These are phyloP conservation scores for Wiebesia pumilae DNA, from an alignment of 1,140 invertebrate species.

Conservation along the genomic window DNA sequence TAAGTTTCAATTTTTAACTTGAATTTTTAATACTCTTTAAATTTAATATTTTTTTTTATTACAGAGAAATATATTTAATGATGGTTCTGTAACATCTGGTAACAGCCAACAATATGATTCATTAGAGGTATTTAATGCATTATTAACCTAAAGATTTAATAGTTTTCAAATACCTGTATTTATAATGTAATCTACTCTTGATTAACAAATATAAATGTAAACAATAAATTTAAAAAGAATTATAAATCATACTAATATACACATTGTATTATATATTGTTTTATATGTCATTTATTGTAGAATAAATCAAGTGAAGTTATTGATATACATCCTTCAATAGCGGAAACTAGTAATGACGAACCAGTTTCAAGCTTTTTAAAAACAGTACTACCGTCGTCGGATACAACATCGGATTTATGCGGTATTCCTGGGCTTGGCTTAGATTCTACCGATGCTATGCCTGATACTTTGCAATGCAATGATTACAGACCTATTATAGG, in stretches of 20 bases:
- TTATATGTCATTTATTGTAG: no score
- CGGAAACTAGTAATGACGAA: slow-evolving; percentile 65
- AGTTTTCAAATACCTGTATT: not conserved
- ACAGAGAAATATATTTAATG: slow-evolving; percentile 72
- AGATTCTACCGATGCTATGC: slow-evolving; percentile 61
- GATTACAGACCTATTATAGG: slow-evolving; percentile 64
- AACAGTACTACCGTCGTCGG: slow-evolving; percentile 66
- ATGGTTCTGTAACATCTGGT: slow-evolving; percentile 63
- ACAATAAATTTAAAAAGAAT: slow-evolving; percentile 2
- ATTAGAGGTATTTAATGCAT: slow-evolving; percentile 64
- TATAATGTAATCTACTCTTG: not conserved
- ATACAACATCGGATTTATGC: slow-evolving; percentile 58
- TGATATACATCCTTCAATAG: slow-evolving; percentile 60
- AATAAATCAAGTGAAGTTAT: slow-evolving; percentile 77
- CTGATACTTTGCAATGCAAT: slow-evolving; percentile 61
- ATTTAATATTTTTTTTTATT: slow-evolving; percentile 45
- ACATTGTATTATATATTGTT: not conserved
- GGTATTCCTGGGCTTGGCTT: slow-evolving; percentile 71
- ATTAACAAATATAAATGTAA: not conserved
- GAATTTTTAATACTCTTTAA: not conserved
- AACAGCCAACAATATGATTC: slow-evolving; percentile 67
- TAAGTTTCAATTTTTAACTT: not conserved
- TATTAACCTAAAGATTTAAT: slow-evolving; percentile 39
- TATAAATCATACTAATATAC: slow-evolving; percentile 11
- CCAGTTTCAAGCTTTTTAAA: slow-evolving; percentile 71